Conservation (phyloP, 1,140 invertebrate genomes). For the Lanistes nyassanus region DNA sequence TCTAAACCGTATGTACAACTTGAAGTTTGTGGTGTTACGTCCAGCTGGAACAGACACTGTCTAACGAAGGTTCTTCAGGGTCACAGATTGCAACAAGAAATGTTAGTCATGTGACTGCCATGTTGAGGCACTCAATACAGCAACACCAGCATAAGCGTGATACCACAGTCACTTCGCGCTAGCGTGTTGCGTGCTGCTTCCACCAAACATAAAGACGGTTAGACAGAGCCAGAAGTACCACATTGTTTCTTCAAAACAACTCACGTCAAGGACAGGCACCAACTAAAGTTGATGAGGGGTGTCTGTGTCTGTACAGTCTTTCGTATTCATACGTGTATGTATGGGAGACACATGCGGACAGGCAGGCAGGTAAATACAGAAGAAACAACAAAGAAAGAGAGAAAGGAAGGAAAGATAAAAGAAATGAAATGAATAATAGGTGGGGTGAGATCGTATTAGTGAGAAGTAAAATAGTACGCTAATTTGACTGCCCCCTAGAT, state of each 20-base stretch:
- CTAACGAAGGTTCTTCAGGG: no score
- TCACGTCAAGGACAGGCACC: no score
- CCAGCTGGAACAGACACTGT: no score
- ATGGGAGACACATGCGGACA: conserved; percentile 2
- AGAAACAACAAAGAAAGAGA: conserved; percentile 9
- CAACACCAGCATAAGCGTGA: neutral
- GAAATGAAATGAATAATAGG: neutral
- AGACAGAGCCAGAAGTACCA: neutral
- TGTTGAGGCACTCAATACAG: neutral
- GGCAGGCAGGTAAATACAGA: conserved; percentile 1
- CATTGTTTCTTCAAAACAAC: neutral
- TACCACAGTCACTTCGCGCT: neutral
- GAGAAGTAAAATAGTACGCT: neutral
- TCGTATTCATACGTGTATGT: neutral
- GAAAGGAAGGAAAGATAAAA: no score
- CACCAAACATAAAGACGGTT: neutral
- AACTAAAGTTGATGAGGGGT: neutral
- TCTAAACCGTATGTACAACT: no score
- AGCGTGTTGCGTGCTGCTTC: neutral
- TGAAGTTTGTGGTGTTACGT: no score
- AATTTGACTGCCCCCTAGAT: neutral
- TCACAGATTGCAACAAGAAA: no score
- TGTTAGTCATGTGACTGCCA: no score
- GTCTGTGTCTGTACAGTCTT: neutral
- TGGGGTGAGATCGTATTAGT: no score